These are phyloP conservation scores for Platanista minor DNA, from an alignment of 2,113 vertebrate species.

Conservation along the genomic window DNA sequence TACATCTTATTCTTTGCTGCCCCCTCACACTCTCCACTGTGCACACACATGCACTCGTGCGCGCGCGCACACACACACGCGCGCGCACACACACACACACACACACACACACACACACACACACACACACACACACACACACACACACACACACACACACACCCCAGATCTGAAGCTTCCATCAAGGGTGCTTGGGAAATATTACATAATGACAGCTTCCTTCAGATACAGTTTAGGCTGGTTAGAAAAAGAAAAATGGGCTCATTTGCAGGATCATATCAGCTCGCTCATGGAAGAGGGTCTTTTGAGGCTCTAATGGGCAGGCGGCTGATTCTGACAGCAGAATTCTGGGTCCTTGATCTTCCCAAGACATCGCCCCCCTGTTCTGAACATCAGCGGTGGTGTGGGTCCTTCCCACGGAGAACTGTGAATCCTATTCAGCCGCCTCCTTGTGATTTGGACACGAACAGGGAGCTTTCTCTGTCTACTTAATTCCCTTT, in stretches of 20 bases:
- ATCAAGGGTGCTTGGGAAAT: constrained; percentile 36
- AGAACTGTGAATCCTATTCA: constrained; percentile 66
- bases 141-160: neutral
- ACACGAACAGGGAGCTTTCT: constrained; percentile 56
- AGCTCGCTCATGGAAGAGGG: constrained; percentile 50
- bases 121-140: neutral
- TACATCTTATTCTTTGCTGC: neutral
- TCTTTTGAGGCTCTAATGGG: constrained; percentile 72
- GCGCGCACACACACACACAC: neutral
- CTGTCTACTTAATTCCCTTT: constrained; percentile 56
- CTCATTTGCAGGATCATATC: constrained; percentile 60
- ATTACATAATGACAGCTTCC: constrained; percentile 58
- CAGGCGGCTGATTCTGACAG: constrained; percentile 65
- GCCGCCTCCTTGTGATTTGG: constrained; percentile 63
- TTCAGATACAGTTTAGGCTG: constrained; percentile 26
- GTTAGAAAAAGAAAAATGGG: constrained; percentile 53
- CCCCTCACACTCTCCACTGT: neutral
- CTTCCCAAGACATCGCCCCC: constrained; percentile 71
- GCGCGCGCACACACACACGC: too few relatives aligned
- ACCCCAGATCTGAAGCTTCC: neutral
- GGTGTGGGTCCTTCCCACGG: constrained; percentile 72
- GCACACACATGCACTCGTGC: too few relatives aligned
- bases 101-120: neutral
- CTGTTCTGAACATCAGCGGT: constrained; percentile 69
- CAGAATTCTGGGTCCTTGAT: constrained; percentile 71